These are phyloP conservation scores for Parnassius orleans DNA, from an alignment of 2,888 invertebrate genomes.

Conservation along the genomic window DNA sequence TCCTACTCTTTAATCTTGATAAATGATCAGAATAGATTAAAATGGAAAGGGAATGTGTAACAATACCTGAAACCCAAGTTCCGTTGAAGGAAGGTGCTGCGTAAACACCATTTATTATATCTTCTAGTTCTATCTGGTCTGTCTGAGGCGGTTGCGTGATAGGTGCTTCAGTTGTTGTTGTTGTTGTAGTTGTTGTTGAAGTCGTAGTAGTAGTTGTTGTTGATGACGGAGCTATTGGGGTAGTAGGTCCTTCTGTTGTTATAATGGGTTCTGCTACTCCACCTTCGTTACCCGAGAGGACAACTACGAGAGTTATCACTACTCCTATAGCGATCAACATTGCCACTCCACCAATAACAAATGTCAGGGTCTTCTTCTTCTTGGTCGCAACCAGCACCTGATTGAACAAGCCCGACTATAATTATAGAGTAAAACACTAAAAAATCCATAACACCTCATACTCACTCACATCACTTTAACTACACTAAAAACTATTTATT, in stretches of 20 bases:
- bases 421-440: neutral
- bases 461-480: neutral
- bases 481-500: neutral
- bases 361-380: conserved; percentile 76
- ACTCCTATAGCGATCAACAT: conserved; percentile 81
- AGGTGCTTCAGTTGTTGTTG: conserved; percentile 28
- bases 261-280: conserved; percentile 50
- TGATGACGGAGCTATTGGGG: conserved; percentile 25
- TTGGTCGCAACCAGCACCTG: conserved; percentile 84
- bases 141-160: conserved; percentile 36
- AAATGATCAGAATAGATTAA: too few species aligned
- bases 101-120: conserved; percentile 85
- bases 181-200: conserved; percentile 30
- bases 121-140: conserved; percentile 82
- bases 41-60: neutral
- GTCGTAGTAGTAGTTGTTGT: conserved; percentile 35
- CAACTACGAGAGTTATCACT: conserved; percentile 81
- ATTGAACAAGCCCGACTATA: conserved; percentile 33
- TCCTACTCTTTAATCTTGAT: too few species aligned
- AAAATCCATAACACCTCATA: neutral
- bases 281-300: conserved; percentile 68
- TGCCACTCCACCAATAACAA: conserved; percentile 77
- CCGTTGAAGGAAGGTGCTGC: conserved; percentile 87
- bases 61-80: conserved; percentile 89
- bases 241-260: conserved; percentile 46